phyloP scores from a whole-genome alignment of 2,113 vertebrate genomes.

The Promerops cafer region DNA sequence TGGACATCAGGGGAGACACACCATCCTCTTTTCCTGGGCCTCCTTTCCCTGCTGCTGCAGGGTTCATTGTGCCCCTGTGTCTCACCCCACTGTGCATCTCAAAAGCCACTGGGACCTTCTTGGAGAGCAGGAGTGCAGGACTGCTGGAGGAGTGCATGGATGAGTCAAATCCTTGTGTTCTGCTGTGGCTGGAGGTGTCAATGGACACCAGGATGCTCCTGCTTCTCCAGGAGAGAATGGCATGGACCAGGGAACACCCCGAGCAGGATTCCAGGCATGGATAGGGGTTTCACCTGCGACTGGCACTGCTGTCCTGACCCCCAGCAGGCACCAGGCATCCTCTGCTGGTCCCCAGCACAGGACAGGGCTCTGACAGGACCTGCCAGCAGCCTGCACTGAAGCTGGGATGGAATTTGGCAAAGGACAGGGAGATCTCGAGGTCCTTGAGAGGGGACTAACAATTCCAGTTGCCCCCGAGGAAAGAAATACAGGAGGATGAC shows the following conservation, averaged over 20 bases:
- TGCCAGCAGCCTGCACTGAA: background rate
- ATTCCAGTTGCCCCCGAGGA: background rate
- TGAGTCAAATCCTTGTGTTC: background rate
- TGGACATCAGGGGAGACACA: background rate
- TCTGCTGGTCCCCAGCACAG: background rate
- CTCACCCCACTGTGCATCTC: background rate
- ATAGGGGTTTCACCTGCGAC: fast-evolving
- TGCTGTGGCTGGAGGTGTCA: background rate
- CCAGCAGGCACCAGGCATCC: background rate
- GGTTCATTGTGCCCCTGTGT: background rate
- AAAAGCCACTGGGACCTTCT: background rate
- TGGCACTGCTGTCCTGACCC: background rate
- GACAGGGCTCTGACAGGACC: fast-evolving
- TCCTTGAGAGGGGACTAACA: background rate
- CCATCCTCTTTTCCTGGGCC: background rate
- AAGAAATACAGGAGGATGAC: background rate
- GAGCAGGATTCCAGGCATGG: background rate
- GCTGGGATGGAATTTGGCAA: background rate
- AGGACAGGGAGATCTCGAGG: background rate
- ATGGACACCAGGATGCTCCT: background rate
- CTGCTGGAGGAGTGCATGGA: fast-evolving
- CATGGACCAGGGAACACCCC: background rate
- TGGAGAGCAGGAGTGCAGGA: background rate
- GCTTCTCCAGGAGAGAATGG: background rate
- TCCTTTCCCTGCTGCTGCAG: background rate